phyloP scores from a whole-genome alignment of 2,113 vertebrate species.

The Boleophthalmus pectinirostris region DNA sequence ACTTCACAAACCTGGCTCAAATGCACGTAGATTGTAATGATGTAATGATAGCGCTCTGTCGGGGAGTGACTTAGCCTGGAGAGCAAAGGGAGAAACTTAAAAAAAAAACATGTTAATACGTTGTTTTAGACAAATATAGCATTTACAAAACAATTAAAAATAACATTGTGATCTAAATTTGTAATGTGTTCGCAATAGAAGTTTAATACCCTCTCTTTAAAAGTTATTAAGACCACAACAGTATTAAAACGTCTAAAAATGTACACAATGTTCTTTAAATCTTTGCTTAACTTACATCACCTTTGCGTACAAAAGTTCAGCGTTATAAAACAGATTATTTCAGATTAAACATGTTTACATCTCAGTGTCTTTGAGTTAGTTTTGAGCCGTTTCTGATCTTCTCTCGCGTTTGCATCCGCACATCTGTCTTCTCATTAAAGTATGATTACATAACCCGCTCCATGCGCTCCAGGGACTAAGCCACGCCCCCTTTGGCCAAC shows the following conservation, averaged over 20 bases:
- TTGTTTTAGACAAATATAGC: too few relatives aligned
- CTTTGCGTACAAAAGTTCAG: too few relatives aligned
- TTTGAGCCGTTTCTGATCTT: background rate
- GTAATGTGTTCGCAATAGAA: too few relatives aligned
- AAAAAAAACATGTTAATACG: too few relatives aligned
- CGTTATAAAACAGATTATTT: background rate
- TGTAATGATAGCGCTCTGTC: too few relatives aligned
- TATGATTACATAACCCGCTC: constrained; percentile 56
- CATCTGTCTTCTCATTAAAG: constrained; percentile 27
- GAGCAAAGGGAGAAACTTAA: too few relatives aligned
- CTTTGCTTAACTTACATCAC: background rate
- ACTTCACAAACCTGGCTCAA: too few relatives aligned
- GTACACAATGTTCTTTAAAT: background rate
- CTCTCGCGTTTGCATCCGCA: constrained; percentile 27
- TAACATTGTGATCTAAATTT: too few relatives aligned
- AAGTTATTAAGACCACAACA: background rate
- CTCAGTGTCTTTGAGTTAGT: constrained; percentile 16
- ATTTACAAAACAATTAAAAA: too few relatives aligned
- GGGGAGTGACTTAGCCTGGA: too few relatives aligned
- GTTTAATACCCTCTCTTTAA: too few relatives aligned
- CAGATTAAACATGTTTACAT: constrained; percentile 7
- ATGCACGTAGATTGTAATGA: too few relatives aligned
- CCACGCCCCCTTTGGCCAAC: background rate
- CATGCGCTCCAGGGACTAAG: constrained; percentile 27
- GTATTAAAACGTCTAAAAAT: background rate